Conservation (phyloP, 2,113 vertebrate genomes). For the Peucedramus taeniatus region DNA sequence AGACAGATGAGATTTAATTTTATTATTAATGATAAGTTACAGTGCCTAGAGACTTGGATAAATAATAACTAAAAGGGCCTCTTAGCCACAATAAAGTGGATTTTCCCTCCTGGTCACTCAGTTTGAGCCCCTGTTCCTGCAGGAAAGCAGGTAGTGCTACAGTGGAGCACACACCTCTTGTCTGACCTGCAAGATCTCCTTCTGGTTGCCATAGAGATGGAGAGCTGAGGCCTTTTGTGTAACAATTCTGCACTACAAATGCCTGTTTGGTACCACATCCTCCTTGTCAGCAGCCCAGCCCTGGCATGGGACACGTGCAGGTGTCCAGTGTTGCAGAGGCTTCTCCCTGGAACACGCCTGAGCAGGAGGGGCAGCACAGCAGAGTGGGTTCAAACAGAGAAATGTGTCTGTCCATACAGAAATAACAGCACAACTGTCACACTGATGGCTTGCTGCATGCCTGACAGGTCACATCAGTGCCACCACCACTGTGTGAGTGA, state of each 20-base stretch:
- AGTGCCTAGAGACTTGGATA: not conserved
- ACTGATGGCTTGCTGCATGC: not conserved
- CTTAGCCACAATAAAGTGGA: not conserved
- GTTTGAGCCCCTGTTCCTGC: not conserved
- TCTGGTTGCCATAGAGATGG: not conserved
- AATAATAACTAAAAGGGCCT: not conserved
- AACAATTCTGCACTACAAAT: not conserved
- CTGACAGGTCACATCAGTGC: not conserved
- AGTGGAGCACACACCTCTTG: not conserved
- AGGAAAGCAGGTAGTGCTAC: not conserved
- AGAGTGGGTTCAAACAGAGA: not conserved
- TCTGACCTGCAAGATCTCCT: not conserved
- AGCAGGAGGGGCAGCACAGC: not conserved
- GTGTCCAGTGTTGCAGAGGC: accelerated
- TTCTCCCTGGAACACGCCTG: not conserved
- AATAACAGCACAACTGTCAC: not conserved
- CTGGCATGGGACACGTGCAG: not conserved
- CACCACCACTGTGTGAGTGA: not conserved
- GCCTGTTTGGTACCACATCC: not conserved
- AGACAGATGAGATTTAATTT: not conserved
- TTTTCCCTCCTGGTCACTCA: not conserved
- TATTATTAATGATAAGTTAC: not conserved
- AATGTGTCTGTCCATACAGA: not conserved
- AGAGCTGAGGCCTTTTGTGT: not conserved
- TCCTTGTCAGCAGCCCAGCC: not conserved